These are phyloP conservation scores for Hylaeus anthracinus DNA, from an alignment of 1,140 invertebrate genomes.

Conservation along the genomic window DNA sequence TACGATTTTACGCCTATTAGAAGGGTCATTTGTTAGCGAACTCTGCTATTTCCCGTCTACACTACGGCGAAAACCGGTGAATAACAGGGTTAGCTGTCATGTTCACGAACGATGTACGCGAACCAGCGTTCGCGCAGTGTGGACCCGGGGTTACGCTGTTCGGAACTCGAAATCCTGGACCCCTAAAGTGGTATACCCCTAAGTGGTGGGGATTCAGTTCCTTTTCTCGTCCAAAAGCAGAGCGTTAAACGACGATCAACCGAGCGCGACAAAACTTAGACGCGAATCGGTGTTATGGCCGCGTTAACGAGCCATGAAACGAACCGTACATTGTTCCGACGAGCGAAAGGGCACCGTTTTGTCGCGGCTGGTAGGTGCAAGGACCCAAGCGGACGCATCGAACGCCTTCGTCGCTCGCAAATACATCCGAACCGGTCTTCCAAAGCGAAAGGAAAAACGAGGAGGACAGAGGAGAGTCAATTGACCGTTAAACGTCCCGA, in stretches of 20 bases:
- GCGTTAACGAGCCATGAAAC: conserved; percentile 68
- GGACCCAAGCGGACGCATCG: conserved; percentile 71
- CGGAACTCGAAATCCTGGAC: too few species aligned
- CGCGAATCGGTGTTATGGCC: conserved; percentile 24
- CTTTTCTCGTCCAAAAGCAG: too few species aligned
- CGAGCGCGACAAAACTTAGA: conserved; percentile 25
- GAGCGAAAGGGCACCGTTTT: background rate
- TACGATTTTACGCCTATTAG: too few species aligned
- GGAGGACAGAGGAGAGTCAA: conserved; percentile 40
- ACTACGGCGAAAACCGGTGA: too few species aligned
- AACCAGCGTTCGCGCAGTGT: too few species aligned
- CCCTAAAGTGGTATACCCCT: too few species aligned
- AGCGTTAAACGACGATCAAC: conserved; percentile 21
- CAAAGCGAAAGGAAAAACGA: conserved; percentile 81
- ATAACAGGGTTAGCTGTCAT: too few species aligned
- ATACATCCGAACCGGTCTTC: conserved; percentile 15
- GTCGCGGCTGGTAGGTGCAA: background rate
- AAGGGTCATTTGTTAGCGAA: too few species aligned
- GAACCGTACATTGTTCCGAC: conserved; percentile 49
- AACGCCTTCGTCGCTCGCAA: background rate
- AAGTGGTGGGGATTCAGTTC: too few species aligned
- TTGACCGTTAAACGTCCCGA: conserved; percentile 60
- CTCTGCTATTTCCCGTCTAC: too few species aligned
- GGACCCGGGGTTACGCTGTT: too few species aligned
- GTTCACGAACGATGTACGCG: too few species aligned